These are phyloP conservation scores for Spermophilus dauricus DNA, from an alignment of 2,113 vertebrate genomes.

Conservation along the genomic window DNA sequence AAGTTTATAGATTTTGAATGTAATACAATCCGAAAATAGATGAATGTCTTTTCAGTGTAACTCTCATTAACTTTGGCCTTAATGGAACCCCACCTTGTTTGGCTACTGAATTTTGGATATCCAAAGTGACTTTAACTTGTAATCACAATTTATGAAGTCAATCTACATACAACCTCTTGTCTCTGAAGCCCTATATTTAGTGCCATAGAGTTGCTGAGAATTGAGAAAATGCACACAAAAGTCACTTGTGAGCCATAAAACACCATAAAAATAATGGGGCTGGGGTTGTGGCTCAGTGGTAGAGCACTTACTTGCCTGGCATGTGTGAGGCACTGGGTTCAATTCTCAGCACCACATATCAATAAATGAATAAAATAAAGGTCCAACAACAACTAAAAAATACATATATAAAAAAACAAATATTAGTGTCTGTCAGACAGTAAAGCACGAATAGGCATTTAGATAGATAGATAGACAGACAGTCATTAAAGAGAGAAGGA, in stretches of 20 bases:
- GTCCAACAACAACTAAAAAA: too few relatives aligned
- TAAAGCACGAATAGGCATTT: background rate
- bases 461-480: background rate
- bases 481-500: background rate
- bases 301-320: too few relatives aligned
- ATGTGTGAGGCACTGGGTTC: too few relatives aligned
- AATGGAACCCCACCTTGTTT: background rate
- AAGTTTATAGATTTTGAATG: background rate
- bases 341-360: too few relatives aligned
- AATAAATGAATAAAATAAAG: too few relatives aligned
- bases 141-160: background rate
- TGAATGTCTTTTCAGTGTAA: background rate
- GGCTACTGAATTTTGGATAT: conserved; percentile 5
- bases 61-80: background rate
- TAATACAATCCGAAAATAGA: background rate
- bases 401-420: background rate
- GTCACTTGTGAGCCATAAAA: background rate
- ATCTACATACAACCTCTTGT: background rate
- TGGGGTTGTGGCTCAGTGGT: too few relatives aligned
- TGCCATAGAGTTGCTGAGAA: background rate
- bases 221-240: background rate
- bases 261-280: too few relatives aligned
- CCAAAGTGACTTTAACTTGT: background rate
- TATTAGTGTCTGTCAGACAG: background rate
- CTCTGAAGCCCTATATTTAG: background rate